These are phyloP conservation scores for Electrona antarctica DNA, from an alignment of 2,113 vertebrate genomes.

Conservation along the genomic window DNA sequence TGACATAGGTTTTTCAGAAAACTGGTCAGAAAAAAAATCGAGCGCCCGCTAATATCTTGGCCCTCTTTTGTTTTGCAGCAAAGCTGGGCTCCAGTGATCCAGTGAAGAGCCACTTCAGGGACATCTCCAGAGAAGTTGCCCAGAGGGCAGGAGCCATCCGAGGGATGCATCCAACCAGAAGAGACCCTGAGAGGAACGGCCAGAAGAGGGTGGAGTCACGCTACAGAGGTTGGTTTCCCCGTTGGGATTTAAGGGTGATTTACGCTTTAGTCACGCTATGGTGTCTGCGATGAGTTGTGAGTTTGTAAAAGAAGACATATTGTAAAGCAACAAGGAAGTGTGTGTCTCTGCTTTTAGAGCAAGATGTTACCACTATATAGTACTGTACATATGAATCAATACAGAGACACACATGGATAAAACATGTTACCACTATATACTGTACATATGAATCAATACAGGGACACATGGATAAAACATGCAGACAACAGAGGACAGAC, in stretches of 20 bases:
- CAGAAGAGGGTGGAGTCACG: slow-evolving; percentile 78
- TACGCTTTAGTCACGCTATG: too few species aligned
- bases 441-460: not conserved
- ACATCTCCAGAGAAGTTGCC: slow-evolving; percentile 88
- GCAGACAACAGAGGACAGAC: not conserved
- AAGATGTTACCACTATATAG: too few species aligned
- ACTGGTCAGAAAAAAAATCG: too few species aligned
- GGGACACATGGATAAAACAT: not conserved
- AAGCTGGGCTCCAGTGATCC: slow-evolving; percentile 80
- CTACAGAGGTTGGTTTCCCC: slow-evolving; percentile 75
- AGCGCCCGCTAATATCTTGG: not conserved
- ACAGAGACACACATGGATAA: too few species aligned
- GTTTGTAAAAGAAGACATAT: too few species aligned
- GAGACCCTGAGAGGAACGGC: slow-evolving; percentile 79
- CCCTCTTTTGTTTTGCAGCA: slow-evolving; percentile 70
- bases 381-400: too few species aligned
- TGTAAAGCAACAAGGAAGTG: too few species aligned
- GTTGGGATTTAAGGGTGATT: too few species aligned
- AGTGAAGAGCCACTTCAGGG: slow-evolving; percentile 79
- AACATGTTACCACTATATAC: too few species aligned
- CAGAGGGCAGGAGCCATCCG: slow-evolving; percentile 84
- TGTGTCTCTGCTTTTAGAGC: too few species aligned
- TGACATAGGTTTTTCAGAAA: too few species aligned
- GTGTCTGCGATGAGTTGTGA: too few species aligned
- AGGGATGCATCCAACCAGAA: slow-evolving; percentile 78